Evolutionary conservation across 2,797 vertebrate genomes (phyloP).

Genomic region (Thalassophryne amazonica): DNA sequence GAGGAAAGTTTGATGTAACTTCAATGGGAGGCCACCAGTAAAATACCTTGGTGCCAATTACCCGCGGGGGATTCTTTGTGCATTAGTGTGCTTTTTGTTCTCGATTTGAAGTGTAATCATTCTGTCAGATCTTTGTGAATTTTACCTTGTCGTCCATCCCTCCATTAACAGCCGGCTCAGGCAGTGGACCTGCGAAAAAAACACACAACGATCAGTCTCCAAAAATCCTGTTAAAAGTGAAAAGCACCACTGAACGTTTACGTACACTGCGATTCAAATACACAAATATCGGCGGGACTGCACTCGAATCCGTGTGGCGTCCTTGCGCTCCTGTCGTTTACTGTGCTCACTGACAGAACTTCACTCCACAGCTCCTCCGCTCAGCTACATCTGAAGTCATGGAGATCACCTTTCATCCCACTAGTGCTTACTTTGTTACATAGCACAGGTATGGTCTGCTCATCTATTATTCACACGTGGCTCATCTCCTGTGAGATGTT

Average conservation of each 20-base stretch:
- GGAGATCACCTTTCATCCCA: conserved; percentile 56
- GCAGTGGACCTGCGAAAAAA: conserved; percentile 82
- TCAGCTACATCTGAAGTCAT: conserved; percentile 25
- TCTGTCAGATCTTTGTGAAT: background rate
- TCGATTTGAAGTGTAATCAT: background rate
- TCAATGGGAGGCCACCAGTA: no score
- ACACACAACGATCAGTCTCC: conserved; percentile 18
- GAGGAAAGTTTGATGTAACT: no score
- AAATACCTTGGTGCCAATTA: no score
- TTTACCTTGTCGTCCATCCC: conserved; percentile 88
- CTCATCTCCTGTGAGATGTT: conserved; percentile 42
- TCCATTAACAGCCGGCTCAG: conserved; percentile 86
- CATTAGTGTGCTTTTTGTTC: no score
- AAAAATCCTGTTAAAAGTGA: no score
- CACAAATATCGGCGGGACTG: no score
- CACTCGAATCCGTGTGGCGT: no score
- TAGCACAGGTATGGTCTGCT: conserved; percentile 46
- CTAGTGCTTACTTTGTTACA: conserved; percentile 51
- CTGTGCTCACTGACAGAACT: background rate
- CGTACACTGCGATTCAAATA: no score
- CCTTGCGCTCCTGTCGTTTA: no score
- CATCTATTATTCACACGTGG: conserved; percentile 64
- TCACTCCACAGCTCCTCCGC: conserved; percentile 6
- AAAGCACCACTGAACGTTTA: no score
- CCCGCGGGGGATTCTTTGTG: no score